Conservation (phyloP, 1,140 invertebrate species). For the Vanessa atalanta region DNA sequence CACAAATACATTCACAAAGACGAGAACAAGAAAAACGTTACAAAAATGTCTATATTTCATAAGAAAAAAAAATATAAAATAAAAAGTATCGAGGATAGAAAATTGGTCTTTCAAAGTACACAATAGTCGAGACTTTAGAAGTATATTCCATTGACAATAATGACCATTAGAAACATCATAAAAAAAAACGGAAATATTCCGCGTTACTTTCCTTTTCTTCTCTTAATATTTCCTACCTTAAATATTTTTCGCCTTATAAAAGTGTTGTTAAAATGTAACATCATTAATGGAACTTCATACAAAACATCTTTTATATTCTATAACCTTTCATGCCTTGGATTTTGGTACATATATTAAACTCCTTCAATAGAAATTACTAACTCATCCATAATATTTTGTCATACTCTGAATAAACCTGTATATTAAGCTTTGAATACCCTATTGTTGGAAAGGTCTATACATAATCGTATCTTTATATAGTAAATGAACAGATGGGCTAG, state of each 20-base stretch:
- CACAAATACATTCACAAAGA: no score
- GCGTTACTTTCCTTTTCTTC: background rate
- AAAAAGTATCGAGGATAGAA: no score
- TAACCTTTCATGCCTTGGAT: background rate
- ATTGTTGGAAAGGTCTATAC: background rate
- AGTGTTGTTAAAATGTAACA: background rate
- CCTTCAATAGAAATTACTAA: background rate
- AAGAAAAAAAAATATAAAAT: no score
- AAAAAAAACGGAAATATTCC: no score
- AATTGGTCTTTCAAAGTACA: no score
- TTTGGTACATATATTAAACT: constrained; percentile 4
- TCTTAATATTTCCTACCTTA: background rate
- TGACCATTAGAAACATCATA: no score
- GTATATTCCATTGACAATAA: no score
- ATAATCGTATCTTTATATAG: background rate
- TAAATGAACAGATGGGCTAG: no score
- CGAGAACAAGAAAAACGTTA: no score
- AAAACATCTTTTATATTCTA: background rate
- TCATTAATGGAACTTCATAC: background rate
- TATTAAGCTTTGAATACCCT: background rate
- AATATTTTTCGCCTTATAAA: background rate
- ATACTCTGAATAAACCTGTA: background rate
- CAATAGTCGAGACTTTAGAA: no score
- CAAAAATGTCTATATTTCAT: no score
- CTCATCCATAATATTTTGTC: background rate